Percentiles rank a stretch among this genome's conserved stretches.
These are phyloP conservation scores for Toxotes jaculatrix DNA, from an alignment of 2,113 vertebrate genomes.

Conservation along the genomic window DNA sequence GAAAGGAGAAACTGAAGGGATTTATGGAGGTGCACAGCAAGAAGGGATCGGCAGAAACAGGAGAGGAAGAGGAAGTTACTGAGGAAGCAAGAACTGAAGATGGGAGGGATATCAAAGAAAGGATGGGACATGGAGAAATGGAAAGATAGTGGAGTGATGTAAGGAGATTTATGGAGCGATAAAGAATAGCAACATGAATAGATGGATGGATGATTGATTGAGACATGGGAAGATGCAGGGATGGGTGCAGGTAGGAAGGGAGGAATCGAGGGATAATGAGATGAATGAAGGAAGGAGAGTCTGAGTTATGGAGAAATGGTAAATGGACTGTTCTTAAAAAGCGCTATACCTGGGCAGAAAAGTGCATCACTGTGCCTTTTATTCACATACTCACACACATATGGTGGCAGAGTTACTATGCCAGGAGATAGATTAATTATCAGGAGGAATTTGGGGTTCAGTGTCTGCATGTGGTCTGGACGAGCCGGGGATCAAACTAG, in stretches of 20 bases:
- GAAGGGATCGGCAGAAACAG: constrained; percentile 19
- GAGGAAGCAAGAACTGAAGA: not conserved
- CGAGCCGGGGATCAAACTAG: not conserved
- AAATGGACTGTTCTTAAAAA: constrained; percentile 8
- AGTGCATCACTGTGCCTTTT: not conserved
- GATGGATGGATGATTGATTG: constrained; percentile 32
- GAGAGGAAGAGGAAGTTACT: constrained; percentile 10
- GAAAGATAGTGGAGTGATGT: not conserved
- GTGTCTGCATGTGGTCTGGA: not conserved
- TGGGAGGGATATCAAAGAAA: constrained; percentile 23
- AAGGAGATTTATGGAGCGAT: constrained; percentile 14
- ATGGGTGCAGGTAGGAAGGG: constrained; percentile 11
- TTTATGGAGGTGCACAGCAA: constrained; percentile 29
- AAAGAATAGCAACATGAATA: constrained; percentile 4
- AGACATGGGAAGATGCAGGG: constrained; percentile 1
- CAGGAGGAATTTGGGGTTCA: not conserved
- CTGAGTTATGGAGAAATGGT: constrained; percentile 27
- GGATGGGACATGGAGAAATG: not conserved
- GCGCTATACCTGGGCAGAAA: not conserved
- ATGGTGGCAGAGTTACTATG: not conserved
- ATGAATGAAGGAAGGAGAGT: not conserved
- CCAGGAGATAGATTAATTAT: not conserved
- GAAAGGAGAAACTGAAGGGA: not conserved
- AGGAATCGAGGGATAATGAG: constrained; percentile 16
- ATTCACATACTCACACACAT: not conserved